Percentiles rank a stretch among this genome's conserved stretches.
phyloP scores from a whole-genome alignment of 2,888 invertebrate genomes.

The Ennomos erosarius region DNA sequence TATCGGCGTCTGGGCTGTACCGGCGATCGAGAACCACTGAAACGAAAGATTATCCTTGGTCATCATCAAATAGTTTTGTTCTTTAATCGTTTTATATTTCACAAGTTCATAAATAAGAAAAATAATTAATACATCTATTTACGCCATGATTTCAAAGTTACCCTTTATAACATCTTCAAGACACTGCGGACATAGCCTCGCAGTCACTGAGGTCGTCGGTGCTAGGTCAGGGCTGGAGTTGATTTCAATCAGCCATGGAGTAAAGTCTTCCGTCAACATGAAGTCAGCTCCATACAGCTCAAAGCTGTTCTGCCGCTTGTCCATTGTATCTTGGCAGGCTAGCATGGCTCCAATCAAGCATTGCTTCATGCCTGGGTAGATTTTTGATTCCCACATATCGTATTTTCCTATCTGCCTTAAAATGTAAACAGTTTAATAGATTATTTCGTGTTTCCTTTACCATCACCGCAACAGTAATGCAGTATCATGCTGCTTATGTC shows the following conservation, averaged over 20 bases:
- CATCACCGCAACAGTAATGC: conserved; percentile 8
- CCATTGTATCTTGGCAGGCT: conserved; percentile 94
- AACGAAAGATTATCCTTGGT: conserved; percentile 44
- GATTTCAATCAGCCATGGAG: conserved; percentile 97
- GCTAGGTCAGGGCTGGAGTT: conserved; percentile 97
- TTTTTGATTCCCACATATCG: conserved; percentile 92
- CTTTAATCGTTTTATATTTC: neutral
- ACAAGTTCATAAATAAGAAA: too few species aligned
- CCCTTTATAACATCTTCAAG: conserved; percentile 97
- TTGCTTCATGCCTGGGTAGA: conserved; percentile 95
- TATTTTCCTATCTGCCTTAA: conserved; percentile 89
- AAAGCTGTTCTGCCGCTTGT: conserved; percentile 92
- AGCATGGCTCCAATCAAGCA: conserved; percentile 91
- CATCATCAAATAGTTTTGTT: too few species aligned
- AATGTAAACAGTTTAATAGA: conserved; percentile 37
- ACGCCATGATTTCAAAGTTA: conserved; percentile 52
- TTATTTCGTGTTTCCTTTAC: conserved; percentile 20
- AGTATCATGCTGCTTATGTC: too few species aligned
- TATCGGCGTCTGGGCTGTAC: conserved; percentile 89
- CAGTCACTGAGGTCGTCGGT: conserved; percentile 95
- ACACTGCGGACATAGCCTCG: conserved; percentile 93
- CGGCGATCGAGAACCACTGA: conserved; percentile 92
- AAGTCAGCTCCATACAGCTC: conserved; percentile 98
- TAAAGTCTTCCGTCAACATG: conserved; percentile 94
- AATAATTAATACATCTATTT: too few species aligned